Conservation (phyloP, 2,113 vertebrate genomes). For the Anolis carolinensis region DNA sequence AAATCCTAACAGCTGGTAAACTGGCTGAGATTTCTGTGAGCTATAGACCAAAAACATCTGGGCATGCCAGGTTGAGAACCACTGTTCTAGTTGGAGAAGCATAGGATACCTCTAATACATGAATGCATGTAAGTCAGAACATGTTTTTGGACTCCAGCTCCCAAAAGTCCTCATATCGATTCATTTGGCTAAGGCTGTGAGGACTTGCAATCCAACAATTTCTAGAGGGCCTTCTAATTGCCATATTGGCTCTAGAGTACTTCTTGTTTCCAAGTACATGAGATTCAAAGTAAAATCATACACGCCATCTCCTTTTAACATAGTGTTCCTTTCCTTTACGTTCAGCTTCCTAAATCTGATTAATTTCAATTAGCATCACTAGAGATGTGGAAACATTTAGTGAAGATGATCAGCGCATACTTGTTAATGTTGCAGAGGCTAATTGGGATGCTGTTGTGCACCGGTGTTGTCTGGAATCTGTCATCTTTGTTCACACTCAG, state of each 20-base stretch:
- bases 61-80: no score
- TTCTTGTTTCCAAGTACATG: background rate
- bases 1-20: no score
- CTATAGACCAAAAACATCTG: no score
- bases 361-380: conserved; percentile 54
- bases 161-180: no score
- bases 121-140: no score
- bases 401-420: conserved; percentile 3
- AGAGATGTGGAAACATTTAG: conserved; percentile 27
- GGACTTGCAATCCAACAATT: no score
- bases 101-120: background rate
- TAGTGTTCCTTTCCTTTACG: conserved; percentile 31
- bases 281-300: background rate
- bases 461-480: conserved; percentile 38
- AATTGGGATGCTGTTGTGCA: conserved; percentile 37
- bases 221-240: no score
- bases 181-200: no score
- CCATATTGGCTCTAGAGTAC: no score
- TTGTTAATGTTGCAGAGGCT: conserved; percentile 35
- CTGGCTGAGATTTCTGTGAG: no score
- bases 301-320: background rate
- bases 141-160: no score
- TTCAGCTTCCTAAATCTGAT: conserved; percentile 15
- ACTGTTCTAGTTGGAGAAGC: background rate
- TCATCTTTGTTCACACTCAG: conserved; percentile 45